phyloP scores from a whole-genome alignment of 2,888 invertebrate species.

The Nemotelus nigrinus region DNA sequence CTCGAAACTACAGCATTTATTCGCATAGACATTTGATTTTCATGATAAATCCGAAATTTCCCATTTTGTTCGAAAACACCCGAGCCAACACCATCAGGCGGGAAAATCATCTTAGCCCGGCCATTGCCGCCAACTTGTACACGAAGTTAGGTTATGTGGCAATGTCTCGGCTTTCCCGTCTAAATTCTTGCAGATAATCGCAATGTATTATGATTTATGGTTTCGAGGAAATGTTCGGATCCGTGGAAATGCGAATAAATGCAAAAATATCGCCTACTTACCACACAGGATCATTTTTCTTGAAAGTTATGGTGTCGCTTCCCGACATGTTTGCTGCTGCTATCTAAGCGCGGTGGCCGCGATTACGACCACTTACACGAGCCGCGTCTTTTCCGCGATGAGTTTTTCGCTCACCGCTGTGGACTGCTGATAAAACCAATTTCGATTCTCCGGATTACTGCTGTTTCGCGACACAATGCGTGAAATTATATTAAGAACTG shows the following conservation, averaged over 20 bases:
- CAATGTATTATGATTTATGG: no score
- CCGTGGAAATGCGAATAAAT: no score
- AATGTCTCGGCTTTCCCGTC: background rate
- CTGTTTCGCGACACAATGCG: no score
- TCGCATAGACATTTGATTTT: no score
- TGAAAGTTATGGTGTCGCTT: conserved; percentile 1
- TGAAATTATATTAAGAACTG: no score
- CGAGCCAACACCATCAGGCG: conserved; percentile 15
- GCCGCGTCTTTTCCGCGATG: conserved; percentile 2
- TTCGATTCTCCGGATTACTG: no score
- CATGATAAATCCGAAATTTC: no score
- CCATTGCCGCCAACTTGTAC: conserved; percentile 27
- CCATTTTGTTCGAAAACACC: no score
- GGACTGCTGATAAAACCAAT: no score
- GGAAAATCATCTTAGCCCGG: conserved; percentile 23
- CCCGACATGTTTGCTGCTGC: conserved; percentile 25
- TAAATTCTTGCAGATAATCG: background rate
- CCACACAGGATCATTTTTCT: conserved; percentile 40
- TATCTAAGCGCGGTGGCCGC: background rate
- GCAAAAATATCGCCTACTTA: background rate
- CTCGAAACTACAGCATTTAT: no score
- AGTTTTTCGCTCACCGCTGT: no score
- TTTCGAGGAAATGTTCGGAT: no score
- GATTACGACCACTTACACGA: background rate
- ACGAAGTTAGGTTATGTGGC: conserved; percentile 22